Evolutionary conservation across 2,113 vertebrate species (phyloP).

Genomic region (Oncorhynchus nerka): DNA sequence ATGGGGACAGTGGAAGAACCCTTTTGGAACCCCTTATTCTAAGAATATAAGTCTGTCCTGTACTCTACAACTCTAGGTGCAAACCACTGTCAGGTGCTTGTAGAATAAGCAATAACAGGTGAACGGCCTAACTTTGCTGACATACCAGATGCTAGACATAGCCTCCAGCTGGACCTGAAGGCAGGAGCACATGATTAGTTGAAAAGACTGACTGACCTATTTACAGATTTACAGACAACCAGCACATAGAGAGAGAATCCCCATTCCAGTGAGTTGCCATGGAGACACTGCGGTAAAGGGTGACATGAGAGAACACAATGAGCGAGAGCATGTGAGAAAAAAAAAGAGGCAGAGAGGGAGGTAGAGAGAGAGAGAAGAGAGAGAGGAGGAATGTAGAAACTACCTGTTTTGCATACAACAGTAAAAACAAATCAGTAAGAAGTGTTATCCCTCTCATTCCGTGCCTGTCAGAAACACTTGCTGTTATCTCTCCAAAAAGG

Average conservation of each 20-base stretch:
- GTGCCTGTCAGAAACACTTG: not conserved
- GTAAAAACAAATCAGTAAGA: not conserved
- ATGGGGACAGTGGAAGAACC: too few relatives aligned
- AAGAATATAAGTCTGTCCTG: too few relatives aligned
- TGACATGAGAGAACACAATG: not conserved
- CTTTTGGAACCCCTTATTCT: too few relatives aligned
- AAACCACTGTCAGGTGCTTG: too few relatives aligned
- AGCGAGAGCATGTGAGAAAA: not conserved
- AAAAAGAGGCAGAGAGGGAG: not conserved
- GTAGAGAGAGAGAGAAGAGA: not conserved
- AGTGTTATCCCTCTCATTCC: not conserved
- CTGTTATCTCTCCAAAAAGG: not conserved
- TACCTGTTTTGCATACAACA: not conserved
- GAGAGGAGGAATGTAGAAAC: not conserved
- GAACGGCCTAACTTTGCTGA: too few relatives aligned
- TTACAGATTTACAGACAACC: too few relatives aligned
- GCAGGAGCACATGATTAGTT: too few relatives aligned
- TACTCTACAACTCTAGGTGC: too few relatives aligned
- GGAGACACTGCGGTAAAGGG: not conserved
- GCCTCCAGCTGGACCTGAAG: too few relatives aligned
- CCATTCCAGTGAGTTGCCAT: slow-evolving; percentile 1
- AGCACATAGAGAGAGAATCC: not conserved
- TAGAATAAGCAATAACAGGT: too few relatives aligned
- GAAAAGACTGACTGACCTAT: too few relatives aligned
- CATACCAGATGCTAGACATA: too few relatives aligned